Evolutionary conservation across 2,888 invertebrate species (phyloP).

Genomic region (Idaea biselata): DNA sequence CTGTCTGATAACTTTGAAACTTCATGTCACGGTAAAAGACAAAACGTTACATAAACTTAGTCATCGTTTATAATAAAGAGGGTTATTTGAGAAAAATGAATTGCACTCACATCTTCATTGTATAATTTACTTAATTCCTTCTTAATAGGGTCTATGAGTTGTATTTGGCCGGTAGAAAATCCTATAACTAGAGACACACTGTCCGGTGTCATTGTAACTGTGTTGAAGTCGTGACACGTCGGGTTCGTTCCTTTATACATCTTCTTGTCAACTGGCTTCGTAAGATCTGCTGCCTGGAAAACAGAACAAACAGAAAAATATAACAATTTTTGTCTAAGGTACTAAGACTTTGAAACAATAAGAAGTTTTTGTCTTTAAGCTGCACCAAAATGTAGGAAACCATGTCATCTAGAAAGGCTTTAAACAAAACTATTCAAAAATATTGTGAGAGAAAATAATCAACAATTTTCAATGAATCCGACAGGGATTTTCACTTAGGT

Average conservation of each 20-base stretch:
- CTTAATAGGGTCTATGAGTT: slow-evolving; percentile 97
- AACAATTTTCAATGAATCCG: no score
- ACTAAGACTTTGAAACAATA: no score
- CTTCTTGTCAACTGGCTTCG: slow-evolving; percentile 98
- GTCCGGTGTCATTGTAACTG: slow-evolving; percentile 88
- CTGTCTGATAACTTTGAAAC: no score
- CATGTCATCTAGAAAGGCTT: no score
- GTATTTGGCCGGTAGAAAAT: slow-evolving; percentile 98
- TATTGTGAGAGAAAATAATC: no score
- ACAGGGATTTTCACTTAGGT: no score
- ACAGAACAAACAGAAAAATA: slow-evolving; percentile 18
- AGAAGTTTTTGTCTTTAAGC: no score
- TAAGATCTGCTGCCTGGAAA: slow-evolving; percentile 93
- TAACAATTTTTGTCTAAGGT: slow-evolving; percentile 6
- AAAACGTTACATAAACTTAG: no score
- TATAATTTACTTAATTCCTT: slow-evolving; percentile 97
- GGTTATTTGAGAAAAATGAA: slow-evolving; percentile 6
- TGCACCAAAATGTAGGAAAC: no score
- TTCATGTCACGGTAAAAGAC: no score
- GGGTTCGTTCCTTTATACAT: slow-evolving; percentile 99
- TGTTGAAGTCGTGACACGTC: slow-evolving; percentile 99
- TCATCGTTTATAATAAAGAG: no score
- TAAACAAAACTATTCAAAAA: no score
- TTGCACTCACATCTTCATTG: slow-evolving; percentile 94
- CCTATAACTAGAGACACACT: slow-evolving; percentile 96